Conservation (phyloP, 2,113 vertebrate species). For the Pycnonotus jocosus region DNA sequence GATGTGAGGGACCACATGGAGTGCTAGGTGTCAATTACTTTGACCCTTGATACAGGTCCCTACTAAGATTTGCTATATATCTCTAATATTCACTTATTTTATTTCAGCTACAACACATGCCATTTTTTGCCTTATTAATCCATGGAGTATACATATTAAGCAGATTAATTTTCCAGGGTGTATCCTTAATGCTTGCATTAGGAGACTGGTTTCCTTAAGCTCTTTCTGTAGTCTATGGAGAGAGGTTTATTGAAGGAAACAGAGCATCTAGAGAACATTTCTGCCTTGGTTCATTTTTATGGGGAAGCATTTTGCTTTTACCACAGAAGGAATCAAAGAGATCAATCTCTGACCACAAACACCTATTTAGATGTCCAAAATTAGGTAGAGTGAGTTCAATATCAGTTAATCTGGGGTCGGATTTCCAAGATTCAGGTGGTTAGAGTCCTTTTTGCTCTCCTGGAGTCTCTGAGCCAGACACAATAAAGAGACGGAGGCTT, state of each 20-base stretch:
- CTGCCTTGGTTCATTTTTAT: background rate
- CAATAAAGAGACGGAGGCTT: no score
- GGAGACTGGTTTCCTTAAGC: background rate
- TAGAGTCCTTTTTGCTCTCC: no score
- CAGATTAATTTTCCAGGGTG: background rate
- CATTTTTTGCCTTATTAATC: background rate
- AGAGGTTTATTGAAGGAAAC: background rate
- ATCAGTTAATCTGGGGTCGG: no score
- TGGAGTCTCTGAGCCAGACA: no score
- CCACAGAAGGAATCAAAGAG: background rate
- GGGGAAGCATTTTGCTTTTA: background rate
- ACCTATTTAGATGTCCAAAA: background rate
- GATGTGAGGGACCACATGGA: fast-evolving
- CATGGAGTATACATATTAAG: background rate
- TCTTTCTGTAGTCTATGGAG: background rate
- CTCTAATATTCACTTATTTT: background rate
- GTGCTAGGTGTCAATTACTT: background rate
- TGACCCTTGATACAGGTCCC: fast-evolving
- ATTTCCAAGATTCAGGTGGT: no score
- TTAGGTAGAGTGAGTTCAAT: background rate
- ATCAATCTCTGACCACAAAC: background rate
- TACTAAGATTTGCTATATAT: background rate
- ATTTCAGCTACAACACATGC: background rate
- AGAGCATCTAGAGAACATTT: background rate
- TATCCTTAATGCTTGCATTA: background rate